These are phyloP conservation scores for Acrocephalus arundinaceus DNA, from an alignment of 2,113 vertebrate species.

Conservation along the genomic window DNA sequence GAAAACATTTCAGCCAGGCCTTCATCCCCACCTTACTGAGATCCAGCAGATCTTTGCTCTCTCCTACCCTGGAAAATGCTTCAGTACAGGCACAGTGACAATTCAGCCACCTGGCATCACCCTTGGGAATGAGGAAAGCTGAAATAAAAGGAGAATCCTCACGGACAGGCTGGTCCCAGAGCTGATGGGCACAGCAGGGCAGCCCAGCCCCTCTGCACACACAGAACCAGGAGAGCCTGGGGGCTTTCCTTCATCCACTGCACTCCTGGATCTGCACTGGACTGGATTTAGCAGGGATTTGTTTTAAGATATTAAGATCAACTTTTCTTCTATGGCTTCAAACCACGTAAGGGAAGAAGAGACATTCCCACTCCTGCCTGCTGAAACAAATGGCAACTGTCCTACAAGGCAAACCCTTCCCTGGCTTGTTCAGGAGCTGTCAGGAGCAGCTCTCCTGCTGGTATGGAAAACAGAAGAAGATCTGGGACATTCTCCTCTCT, in stretches of 20 bases:
- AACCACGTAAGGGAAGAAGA: not conserved
- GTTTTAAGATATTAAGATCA: not conserved
- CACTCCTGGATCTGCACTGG: not conserved
- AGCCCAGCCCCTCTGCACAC: not conserved
- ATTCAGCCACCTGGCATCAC: not conserved
- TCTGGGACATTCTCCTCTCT: not conserved
- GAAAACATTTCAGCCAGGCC: not conserved
- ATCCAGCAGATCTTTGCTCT: not conserved
- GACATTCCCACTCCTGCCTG: not conserved
- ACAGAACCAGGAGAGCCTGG: rapidly evolving
- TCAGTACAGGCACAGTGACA: rapidly evolving
- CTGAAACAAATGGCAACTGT: not conserved
- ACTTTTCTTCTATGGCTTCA: not conserved
- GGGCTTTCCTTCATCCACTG: not conserved
- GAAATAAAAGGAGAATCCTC: not conserved
- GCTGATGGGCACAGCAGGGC: not conserved
- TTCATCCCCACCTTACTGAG: not conserved
- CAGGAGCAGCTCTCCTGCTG: not conserved
- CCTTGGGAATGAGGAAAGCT: not conserved
- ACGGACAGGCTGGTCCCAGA: not conserved
- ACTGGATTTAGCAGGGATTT: not conserved
- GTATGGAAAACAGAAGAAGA: not conserved
- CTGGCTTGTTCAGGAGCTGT: not conserved
- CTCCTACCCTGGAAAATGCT: not conserved
- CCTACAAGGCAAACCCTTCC: not conserved